These are phyloP conservation scores for Ceriagrion tenellum DNA, from an alignment of 2,888 invertebrate species.

Conservation along the genomic window DNA sequence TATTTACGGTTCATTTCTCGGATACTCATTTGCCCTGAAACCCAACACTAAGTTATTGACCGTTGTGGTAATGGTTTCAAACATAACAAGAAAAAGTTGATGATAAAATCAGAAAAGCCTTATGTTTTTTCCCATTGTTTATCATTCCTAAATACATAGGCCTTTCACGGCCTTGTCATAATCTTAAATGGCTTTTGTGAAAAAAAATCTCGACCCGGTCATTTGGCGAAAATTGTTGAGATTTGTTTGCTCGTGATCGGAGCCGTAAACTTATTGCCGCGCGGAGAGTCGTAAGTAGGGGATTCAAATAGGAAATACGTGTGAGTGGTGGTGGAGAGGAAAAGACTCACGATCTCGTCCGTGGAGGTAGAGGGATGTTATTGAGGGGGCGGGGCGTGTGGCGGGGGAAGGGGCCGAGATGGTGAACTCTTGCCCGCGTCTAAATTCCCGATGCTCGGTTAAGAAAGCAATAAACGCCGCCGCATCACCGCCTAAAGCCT, in stretches of 20 bases:
- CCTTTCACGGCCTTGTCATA: neutral
- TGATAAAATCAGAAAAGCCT: neutral
- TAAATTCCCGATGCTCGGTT: slow-evolving; percentile 11
- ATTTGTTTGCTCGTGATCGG: slow-evolving; percentile 40
- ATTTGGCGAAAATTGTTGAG: slow-evolving; percentile 13
- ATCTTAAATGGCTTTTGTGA: neutral
- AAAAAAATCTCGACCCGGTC: neutral
- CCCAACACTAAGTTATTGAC: no score
- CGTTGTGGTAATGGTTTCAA: no score
- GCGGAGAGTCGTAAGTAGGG: neutral
- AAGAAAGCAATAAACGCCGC: slow-evolving; percentile 19
- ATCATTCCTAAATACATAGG: neutral
- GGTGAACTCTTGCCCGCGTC: neutral
- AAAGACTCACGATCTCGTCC: neutral
- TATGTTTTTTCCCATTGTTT: neutral
- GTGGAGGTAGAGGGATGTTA: neutral
- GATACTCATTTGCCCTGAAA: no score
- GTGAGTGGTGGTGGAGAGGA: neutral
- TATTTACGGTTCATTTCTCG: no score
- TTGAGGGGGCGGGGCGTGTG: neutral
- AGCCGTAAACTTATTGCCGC: neutral
- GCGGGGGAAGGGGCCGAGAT: neutral
- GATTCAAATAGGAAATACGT: neutral
- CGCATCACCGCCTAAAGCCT: slow-evolving; percentile 48
- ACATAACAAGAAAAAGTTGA: neutral